phyloP scores from a whole-genome alignment of 1,140 invertebrate genomes.

The Adoxophyes honmai region DNA sequence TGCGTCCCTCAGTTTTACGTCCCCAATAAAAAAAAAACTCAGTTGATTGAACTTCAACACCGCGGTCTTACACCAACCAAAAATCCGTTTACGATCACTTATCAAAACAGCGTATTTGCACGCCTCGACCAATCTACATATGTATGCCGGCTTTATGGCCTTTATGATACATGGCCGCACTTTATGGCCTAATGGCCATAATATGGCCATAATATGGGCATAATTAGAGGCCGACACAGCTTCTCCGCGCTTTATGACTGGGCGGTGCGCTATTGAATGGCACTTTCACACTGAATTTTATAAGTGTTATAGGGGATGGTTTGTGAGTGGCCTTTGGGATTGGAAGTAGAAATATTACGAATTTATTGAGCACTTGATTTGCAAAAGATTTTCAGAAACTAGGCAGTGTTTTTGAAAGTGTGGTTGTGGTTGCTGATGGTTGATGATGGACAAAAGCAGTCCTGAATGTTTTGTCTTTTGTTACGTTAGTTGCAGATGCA shows the following conservation, averaged over 20 bases:
- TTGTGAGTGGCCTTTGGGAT: no score
- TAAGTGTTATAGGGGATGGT: not conserved
- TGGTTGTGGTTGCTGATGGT: no score
- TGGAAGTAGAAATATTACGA: no score
- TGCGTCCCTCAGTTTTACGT: no score
- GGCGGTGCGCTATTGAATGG: conserved; percentile 42
- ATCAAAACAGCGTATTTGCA: conserved; percentile 12
- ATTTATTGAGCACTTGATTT: no score
- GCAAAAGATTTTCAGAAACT: no score
- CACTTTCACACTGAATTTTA: conserved; percentile 50
- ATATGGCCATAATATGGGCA: conserved; percentile 32
- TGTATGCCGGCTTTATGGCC: conserved; percentile 34
- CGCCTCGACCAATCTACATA: conserved; percentile 9
- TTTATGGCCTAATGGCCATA: conserved; percentile 65
- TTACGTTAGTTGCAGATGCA: no score
- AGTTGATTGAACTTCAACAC: no score
- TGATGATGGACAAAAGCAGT: no score
- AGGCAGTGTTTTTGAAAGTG: no score
- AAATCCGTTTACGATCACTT: conserved; percentile 8
- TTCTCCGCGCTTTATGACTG: conserved; percentile 49
- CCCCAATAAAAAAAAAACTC: no score
- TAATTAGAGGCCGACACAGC: conserved; percentile 49
- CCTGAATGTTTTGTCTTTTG: no score
- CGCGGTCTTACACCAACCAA: not conserved
- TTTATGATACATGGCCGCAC: conserved; percentile 66